These are phyloP conservation scores for Pseudomyrmex cubaensis DNA, from an alignment of 1,140 invertebrate genomes.

Conservation along the genomic window DNA sequence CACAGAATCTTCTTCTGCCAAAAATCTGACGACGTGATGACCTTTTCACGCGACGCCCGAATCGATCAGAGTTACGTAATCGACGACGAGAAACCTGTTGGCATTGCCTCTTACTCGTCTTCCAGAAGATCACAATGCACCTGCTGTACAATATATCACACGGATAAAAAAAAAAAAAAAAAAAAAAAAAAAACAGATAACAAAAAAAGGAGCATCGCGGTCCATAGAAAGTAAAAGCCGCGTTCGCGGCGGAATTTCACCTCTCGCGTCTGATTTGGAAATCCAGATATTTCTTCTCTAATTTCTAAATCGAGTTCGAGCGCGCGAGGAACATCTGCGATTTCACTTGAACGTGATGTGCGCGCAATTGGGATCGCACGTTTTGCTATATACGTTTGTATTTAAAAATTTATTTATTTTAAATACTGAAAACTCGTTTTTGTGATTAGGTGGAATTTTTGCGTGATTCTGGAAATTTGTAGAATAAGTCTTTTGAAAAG, in stretches of 20 bases:
- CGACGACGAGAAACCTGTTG: conserved; percentile 19
- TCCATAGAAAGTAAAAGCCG: conserved; percentile 3
- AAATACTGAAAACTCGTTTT: too few relatives aligned
- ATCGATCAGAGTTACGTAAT: conserved; percentile 79
- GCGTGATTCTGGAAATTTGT: conserved; percentile 16
- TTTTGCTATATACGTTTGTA: not conserved
- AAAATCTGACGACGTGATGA: conserved; percentile 75
- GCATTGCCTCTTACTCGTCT: conserved; percentile 17
- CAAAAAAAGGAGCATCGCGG: not conserved
- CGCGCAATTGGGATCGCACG: not conserved
- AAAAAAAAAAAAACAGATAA: not conserved
- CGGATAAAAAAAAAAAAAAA: not conserved
- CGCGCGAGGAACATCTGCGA: not conserved
- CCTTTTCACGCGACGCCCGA: conserved; percentile 76
- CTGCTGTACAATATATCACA: not conserved
- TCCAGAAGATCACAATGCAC: conserved; percentile 6
- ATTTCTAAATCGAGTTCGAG: not conserved
- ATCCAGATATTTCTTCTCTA: conserved; percentile 17
- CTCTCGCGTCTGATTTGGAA: not conserved
- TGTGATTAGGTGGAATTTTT: not conserved
- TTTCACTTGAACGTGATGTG: not conserved
- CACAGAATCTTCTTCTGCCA: conserved; percentile 73
- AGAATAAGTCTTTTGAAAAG: not conserved
- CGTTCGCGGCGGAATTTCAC: not conserved
- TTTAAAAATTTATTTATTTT: too few relatives aligned